Evolutionary conservation across 2,888 invertebrate species (phyloP).

Genomic region (Campaea margaritaria): DNA sequence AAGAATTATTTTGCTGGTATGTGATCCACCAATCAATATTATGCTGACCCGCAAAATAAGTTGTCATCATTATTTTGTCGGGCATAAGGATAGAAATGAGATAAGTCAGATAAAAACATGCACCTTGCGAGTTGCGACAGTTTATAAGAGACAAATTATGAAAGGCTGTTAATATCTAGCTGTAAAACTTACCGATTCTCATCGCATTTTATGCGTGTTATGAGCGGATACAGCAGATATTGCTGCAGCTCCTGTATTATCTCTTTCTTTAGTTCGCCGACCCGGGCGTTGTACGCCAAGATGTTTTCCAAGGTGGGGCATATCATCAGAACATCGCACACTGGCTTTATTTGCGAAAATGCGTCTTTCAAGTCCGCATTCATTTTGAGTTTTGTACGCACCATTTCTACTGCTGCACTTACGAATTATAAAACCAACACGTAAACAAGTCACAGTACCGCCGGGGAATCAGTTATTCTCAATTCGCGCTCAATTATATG

Average conservation of each 20-base stretch:
- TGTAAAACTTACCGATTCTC: conserved; percentile 63
- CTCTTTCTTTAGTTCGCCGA: conserved; percentile 67
- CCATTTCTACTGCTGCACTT: conserved; percentile 21
- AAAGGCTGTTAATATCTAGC: neutral
- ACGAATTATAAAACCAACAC: too few relatives aligned
- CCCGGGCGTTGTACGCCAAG: conserved; percentile 55
- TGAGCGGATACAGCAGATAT: conserved; percentile 82
- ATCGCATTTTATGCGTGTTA: conserved; percentile 66
- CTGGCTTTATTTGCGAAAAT: conserved; percentile 78
- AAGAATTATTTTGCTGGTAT: too few relatives aligned
- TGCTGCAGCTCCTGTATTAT: conserved; percentile 81
- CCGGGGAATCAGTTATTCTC: neutral
- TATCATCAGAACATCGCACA: conserved; percentile 81
- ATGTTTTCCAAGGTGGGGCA: conserved; percentile 73
- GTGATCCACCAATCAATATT: too few relatives aligned
- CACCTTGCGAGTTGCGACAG: too few relatives aligned
- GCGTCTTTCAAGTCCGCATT: conserved; percentile 66
- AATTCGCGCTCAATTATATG: neutral
- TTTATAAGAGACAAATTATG: neutral
- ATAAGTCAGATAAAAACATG: too few relatives aligned
- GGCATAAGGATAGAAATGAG: too few relatives aligned
- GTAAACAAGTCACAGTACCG: neutral
- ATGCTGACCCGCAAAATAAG: too few relatives aligned
- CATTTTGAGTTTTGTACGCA: conserved; percentile 51
- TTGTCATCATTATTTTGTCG: too few relatives aligned